Base-by-base conservation (phyloP, 1,140 invertebrate genomes). In the Panagrolaimus sp. region DNA sequence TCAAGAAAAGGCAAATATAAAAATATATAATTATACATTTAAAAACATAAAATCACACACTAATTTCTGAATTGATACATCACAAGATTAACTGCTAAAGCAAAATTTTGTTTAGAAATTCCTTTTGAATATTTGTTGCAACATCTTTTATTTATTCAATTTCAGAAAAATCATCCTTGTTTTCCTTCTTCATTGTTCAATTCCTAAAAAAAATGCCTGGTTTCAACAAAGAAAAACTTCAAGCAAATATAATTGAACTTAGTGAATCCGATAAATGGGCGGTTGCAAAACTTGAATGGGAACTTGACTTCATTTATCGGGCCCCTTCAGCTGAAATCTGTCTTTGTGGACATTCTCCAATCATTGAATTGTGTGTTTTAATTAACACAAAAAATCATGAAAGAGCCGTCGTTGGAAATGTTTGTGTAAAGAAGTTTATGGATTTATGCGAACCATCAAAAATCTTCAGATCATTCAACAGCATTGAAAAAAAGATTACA, bases 341-440 rank as follows among this genome's bases (percentile, higher is more conserved):
- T n/a, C 52, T 58, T 28, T 58, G 52, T 21, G 15, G 8, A 4
- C 52, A 58, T 17, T 38, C 32, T 4, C 52, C 52, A 0, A 58
- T 58, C 17, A 58, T 10, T 12, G 52, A 58, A 24, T 58, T 28
- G 8, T 58, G 52, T 58, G 52, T 58, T 8, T 28, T 58, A 1
- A 21, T 21, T n/a, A 58, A 58, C n/a, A 14, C 10, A n/a, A 28
- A 58, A 58, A 58, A 58, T 14, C 14, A 28, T 26, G 3, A 17
- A 5, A n/a, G 17, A 4, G 52, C 52, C 5, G 52, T 58, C 1
- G 52, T 58, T 28, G 52, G 52, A 21, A 58, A 58, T 14, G n/a
- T 58, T 21, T 58, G 52, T 28, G 52, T 58, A 12, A 58, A 58
- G 17, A 58, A 58, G 52, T 58, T 58, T 28, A 58, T 58, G 52